These are phyloP conservation scores for Euschistus heros DNA, from an alignment of 1,140 invertebrate species.

Conservation along the genomic window DNA sequence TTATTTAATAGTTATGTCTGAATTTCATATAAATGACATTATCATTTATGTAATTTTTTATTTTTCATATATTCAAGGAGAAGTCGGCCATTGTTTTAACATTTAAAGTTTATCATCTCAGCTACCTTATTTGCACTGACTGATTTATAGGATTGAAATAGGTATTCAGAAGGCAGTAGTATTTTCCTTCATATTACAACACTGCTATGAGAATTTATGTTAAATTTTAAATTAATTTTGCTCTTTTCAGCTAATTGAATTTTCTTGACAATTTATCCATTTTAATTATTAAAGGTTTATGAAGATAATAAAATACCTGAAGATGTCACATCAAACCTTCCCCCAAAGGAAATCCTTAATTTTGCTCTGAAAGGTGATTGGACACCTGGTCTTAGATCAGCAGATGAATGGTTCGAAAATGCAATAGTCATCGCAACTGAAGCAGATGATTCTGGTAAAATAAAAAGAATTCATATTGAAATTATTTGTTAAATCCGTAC, in stretches of 20 bases:
- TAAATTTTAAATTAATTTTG: not conserved
- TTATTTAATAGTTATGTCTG: too few relatives aligned
- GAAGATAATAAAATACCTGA: not conserved
- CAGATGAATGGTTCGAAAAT: not conserved
- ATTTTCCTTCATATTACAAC: too few relatives aligned
- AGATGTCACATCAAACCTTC: not conserved
- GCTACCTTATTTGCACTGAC: too few relatives aligned
- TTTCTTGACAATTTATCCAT: not conserved
- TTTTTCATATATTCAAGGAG: too few relatives aligned
- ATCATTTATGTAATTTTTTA: too few relatives aligned
- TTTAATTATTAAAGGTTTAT: not conserved
- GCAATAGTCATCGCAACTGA: not conserved
- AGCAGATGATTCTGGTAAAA: constrained; percentile 2
- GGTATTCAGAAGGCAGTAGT: too few relatives aligned
- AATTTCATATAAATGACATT: too few relatives aligned
- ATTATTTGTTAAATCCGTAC: too few relatives aligned
- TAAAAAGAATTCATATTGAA: too few relatives aligned
- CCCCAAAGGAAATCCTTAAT: not conserved
- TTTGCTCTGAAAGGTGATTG: not conserved
- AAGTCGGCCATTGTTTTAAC: too few relatives aligned
- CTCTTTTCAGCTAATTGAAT: not conserved
- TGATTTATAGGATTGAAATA: too few relatives aligned
- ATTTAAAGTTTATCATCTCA: too few relatives aligned
- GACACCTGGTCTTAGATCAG: not conserved
- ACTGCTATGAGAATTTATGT: not conserved